A percentile compares a stretch with the other conserved stretches of the same genome.
phyloP scores from a whole-genome alignment of 1,140 invertebrate species.

The Anoplophora glabripennis region DNA sequence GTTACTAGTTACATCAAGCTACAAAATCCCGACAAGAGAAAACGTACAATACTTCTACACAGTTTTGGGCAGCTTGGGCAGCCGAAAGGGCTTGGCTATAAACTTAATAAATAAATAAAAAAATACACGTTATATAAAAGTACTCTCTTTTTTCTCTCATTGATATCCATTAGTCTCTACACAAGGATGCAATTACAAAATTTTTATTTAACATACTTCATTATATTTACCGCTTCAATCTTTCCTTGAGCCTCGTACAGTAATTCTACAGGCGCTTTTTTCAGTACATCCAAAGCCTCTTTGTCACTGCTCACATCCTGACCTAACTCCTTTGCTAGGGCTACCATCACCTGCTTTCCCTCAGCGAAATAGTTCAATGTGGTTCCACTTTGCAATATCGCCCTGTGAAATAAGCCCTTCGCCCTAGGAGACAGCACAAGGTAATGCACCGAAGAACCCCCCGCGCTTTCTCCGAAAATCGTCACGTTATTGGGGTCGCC shows the following conservation, averaged over 20 bases:
- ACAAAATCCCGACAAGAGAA: too few relatives aligned
- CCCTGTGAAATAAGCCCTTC: constrained; percentile 60
- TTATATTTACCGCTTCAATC: constrained; percentile 27
- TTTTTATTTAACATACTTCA: constrained; percentile 4
- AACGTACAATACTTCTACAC: too few relatives aligned
- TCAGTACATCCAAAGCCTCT: constrained; percentile 48
- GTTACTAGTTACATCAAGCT: too few relatives aligned
- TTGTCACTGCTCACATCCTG: constrained; percentile 17
- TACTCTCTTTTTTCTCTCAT: too few relatives aligned
- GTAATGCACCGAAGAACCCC: constrained; percentile 53
- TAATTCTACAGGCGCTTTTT: constrained; percentile 46
- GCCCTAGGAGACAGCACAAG: constrained; percentile 53
- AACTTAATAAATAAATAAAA: too few relatives aligned
- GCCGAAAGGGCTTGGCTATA: too few relatives aligned
- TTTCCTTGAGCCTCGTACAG: constrained; percentile 41
- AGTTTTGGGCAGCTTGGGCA: too few relatives aligned
- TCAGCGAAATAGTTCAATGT: constrained; percentile 52
- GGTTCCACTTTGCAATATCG: constrained; percentile 62
- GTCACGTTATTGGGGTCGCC: constrained; percentile 62
- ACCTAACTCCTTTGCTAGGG: constrained; percentile 39
- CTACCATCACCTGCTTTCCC: constrained; percentile 45
- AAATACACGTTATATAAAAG: too few relatives aligned
- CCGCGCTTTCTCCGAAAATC: constrained; percentile 59
- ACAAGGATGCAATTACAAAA: constrained; percentile 11
- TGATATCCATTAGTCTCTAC: too few relatives aligned